These are phyloP conservation scores for Pterocles gutturalis DNA, from an alignment of 2,113 vertebrate genomes.

Conservation along the genomic window DNA sequence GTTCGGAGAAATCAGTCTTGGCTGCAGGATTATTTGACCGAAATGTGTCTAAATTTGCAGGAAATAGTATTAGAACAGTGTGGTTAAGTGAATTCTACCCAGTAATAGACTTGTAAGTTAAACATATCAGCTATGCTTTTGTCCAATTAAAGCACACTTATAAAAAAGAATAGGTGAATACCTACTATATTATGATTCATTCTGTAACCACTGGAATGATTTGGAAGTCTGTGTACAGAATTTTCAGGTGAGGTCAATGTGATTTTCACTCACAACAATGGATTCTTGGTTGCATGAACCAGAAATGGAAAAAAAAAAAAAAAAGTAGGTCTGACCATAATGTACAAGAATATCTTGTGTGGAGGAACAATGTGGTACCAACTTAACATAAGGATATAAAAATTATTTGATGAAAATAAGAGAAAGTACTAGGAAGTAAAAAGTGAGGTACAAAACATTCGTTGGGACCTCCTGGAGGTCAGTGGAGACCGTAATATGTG, in stretches of 20 bases:
- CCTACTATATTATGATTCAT: not conserved
- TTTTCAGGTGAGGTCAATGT: not conserved
- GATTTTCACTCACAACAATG: not conserved
- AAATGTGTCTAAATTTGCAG: not conserved
- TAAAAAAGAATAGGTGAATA: not conserved
- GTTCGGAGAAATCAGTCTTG: not conserved
- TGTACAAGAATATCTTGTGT: not conserved
- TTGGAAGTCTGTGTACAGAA: not conserved
- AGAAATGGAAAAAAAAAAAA: not conserved
- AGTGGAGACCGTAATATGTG: not conserved
- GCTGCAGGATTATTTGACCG: conserved; percentile 3
- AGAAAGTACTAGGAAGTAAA: not conserved
- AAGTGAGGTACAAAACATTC: not conserved
- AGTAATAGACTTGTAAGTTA: not conserved
- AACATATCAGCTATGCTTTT: not conserved
- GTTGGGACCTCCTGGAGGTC: not conserved
- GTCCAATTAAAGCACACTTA: conserved; percentile 18
- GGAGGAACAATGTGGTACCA: not conserved
- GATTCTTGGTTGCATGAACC: not conserved
- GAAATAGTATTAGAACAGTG: not conserved
- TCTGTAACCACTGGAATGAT: not conserved
- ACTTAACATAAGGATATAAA: not conserved
- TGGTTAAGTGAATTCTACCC: not conserved
- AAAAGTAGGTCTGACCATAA: not conserved
- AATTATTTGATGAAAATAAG: not conserved